Evolutionary conservation across 2,888 invertebrate genomes (phyloP).

Genomic region (Meteorus colon): DNA sequence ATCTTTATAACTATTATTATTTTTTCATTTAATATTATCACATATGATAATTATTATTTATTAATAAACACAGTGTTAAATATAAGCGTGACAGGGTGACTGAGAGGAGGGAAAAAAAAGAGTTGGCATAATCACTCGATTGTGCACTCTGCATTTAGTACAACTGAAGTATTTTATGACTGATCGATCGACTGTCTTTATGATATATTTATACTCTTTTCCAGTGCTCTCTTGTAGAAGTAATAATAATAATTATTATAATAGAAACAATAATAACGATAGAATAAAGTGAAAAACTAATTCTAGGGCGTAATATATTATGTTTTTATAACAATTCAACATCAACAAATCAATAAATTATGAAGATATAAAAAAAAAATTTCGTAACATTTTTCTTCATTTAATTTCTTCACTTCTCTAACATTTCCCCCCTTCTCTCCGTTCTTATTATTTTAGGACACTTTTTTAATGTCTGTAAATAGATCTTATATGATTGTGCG

Average conservation of each 20-base stretch:
- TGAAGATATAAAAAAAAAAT: background rate
- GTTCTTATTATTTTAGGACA: background rate
- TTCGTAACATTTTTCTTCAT: background rate
- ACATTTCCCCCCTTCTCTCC: no score
- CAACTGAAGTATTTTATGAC: conserved; percentile 22
- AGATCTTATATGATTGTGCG: conserved; percentile 2
- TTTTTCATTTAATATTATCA: background rate
- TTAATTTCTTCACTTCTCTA: background rate
- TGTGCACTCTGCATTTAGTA: conserved; percentile 15
- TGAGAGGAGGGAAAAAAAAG: background rate
- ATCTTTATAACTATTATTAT: background rate
- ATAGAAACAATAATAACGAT: background rate
- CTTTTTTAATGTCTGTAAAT: conserved; percentile 6
- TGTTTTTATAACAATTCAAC: conserved; percentile 25
- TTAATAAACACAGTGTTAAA: conserved; percentile 4
- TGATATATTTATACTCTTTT: conserved; percentile 7
- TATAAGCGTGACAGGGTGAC: background rate
- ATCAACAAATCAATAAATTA: conserved; percentile 21
- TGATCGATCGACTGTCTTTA: conserved; percentile 4
- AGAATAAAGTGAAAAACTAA: background rate
- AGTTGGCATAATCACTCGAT: background rate
- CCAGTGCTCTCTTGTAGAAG: background rate
- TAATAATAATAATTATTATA: conserved; percentile 5
- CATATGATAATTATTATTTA: conserved; percentile 16
- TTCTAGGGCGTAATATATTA: conserved; percentile 21